Base-by-base conservation (phyloP, 1,140 invertebrate species). In the Campoletis sonorensis region DNA sequence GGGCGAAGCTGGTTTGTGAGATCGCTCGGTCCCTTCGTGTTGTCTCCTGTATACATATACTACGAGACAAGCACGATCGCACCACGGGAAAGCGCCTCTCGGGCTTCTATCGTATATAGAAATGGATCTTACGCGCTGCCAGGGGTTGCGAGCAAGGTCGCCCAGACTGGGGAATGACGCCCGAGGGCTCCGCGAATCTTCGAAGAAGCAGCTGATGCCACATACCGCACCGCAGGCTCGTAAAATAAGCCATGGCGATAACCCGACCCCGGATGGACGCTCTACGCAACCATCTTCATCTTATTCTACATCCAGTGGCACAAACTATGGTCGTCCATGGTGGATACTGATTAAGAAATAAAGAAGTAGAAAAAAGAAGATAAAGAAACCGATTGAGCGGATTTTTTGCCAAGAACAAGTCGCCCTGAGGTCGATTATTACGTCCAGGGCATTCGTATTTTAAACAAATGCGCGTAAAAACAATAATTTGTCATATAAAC, bases 131-230 rank as follows among this genome's bases (percentile, higher is more conserved):
- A 75, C 23, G 23, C 72, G 16, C 49, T n/a, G 16, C 49, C 16
- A 37, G 26, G 45, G 27, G 27, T 5, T 27, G 49, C 45, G 11
- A 13, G 10, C 40, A 45, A 58, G 72, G 81, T 58, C 54, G 84
- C 70, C 82, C 79, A 80, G 67, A 78, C 49, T 1, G 51, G 54
- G 51, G 54, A 61, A 77, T 77, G 54, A 77, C 40, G 75, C 75
- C 30, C 30, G 75, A 64, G 75, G 75, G 75, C 61, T 77, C 51
- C 30, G 37, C 64, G 37, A 73, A n/a, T 73, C 15, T 49, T 73
- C 83, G 83, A 77, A 81, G 86, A 80, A 87, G 84, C 88, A 89
- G 89, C 89, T 89, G 89, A 89, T 89, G 81, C 88, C 86, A 78
- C 30, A 45, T 45, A 15, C 75, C 80, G 76, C 76, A 82, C 81